Evolutionary conservation across 2,888 invertebrate genomes (phyloP).

Genomic region (Periphyllus acericola): DNA sequence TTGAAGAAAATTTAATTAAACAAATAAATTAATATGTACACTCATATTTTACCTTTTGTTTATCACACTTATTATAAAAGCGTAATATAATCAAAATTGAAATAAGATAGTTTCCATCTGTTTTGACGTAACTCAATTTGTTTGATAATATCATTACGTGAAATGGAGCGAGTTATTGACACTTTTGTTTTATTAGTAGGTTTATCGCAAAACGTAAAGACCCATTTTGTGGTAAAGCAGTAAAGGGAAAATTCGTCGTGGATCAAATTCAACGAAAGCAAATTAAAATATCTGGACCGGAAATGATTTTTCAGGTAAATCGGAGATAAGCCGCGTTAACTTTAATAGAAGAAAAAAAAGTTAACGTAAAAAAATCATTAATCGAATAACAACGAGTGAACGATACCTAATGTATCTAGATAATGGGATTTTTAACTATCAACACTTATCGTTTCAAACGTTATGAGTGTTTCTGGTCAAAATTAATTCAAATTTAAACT

Average conservation of each 20-base stretch:
- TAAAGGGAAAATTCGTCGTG: neutral
- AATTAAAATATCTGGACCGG: neutral
- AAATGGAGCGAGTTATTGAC: neutral
- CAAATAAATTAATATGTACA: too few species aligned
- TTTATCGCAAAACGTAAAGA: neutral
- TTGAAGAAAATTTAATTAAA: neutral
- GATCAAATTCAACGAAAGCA: neutral
- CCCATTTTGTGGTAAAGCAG: neutral
- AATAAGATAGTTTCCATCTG: neutral
- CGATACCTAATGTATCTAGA: too few species aligned
- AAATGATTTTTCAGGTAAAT: neutral
- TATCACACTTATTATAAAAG: too few species aligned
- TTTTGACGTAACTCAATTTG: neutral
- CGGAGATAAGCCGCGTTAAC: neutral
- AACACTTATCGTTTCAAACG: too few species aligned
- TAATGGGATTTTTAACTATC: too few species aligned
- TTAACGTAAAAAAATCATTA: too few species aligned
- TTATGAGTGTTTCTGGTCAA: too few species aligned
- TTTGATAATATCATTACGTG: neutral
- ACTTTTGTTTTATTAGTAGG: neutral
- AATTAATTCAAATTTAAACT: too few species aligned
- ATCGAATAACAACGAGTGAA: too few species aligned
- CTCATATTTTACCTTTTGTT: too few species aligned
- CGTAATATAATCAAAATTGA: neutral
- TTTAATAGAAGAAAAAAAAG: neutral